Evolutionary conservation across 2,797 vertebrate species (phyloP).

Genomic region (Babyrousa celebensis): DNA sequence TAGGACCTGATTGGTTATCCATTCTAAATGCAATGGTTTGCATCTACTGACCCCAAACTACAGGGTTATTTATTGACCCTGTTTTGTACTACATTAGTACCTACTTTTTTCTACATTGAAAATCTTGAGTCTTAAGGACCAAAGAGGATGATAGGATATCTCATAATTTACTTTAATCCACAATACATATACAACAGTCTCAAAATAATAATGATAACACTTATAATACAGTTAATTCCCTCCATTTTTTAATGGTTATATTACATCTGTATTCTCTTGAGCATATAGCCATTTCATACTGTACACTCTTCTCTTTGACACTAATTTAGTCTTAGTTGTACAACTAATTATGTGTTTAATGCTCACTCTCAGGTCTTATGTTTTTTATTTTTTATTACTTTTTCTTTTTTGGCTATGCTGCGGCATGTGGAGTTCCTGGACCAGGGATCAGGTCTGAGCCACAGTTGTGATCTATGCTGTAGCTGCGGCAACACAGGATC

Average conservation of each 20-base stretch:
- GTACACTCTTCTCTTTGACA: background rate
- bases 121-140: background rate
- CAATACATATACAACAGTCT: background rate
- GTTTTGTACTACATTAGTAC: background rate
- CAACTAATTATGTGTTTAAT: background rate
- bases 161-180: background rate
- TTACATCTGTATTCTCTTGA: background rate
- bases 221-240: background rate
- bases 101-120: background rate
- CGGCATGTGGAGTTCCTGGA: too few species aligned
- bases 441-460: too few species aligned
- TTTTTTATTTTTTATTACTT: too few species aligned
- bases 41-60: too few species aligned
- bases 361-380: background rate
- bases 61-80: background rate
- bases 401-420: too few species aligned
- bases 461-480: too few species aligned
- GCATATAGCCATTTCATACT: background rate
- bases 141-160: background rate
- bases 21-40: too few species aligned
- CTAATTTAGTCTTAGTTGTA: background rate
- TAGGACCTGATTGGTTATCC: too few species aligned
- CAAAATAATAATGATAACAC: background rate
- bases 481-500: too few species aligned
- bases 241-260: background rate